phyloP scores from a whole-genome alignment of 2,797 vertebrate species.

The Poeciliopsis infans region DNA sequence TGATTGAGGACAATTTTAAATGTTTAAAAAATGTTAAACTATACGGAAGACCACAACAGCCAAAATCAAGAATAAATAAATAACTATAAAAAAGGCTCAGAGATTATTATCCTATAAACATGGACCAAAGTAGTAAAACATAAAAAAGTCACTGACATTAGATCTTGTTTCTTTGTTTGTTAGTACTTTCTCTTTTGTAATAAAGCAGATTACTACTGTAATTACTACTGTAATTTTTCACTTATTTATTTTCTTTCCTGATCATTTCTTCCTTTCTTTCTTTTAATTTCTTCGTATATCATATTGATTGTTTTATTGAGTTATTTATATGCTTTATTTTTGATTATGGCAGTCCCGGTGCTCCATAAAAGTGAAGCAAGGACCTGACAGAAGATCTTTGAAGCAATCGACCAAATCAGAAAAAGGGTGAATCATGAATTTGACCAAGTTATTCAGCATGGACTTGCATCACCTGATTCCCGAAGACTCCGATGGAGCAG shows the following conservation, averaged over 20 bases:
- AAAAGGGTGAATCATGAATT: not conserved
- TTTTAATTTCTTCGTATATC: not conserved
- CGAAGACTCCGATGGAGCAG: constrained; percentile 94
- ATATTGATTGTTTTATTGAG: not conserved
- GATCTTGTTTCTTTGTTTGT: not conserved
- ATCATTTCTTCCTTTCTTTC: not conserved
- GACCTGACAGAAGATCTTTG: not conserved
- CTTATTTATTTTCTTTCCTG: too few relatives aligned
- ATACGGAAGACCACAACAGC: not conserved
- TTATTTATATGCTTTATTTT: not conserved
- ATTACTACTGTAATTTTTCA: too few relatives aligned
- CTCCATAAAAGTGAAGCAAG: not conserved
- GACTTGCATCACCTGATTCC: constrained; percentile 89
- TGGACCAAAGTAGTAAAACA: not conserved
- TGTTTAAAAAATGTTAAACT: not conserved
- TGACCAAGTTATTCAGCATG: not conserved
- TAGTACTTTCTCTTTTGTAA: not conserved
- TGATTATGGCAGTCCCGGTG: not conserved
- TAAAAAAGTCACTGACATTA: not conserved
- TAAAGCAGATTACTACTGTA: too few relatives aligned
- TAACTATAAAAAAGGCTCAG: not conserved
- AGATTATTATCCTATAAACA: not conserved
- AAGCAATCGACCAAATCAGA: not conserved
- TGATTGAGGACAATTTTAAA: not conserved
- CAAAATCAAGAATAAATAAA: not conserved